Evolutionary conservation across 1,140 invertebrate genomes (phyloP).

Genomic region (Hetaerina americana): DNA sequence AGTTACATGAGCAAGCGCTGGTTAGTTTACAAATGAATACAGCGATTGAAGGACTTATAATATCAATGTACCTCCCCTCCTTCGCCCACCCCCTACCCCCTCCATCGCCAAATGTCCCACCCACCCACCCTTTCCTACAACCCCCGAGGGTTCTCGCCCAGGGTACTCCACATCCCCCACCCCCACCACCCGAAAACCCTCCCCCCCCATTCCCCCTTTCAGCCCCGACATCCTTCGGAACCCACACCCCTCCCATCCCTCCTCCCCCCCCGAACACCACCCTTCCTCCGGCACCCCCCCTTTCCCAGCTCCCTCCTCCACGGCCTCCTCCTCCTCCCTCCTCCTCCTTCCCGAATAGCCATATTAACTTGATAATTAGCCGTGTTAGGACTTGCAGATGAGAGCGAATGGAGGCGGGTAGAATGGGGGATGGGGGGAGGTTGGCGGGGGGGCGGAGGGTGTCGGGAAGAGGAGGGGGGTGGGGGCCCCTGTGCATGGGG

Average conservation of each 20-base stretch:
- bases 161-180: slow-evolving; percentile 20
- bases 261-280: slow-evolving; percentile 22
- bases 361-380: slow-evolving; percentile 83
- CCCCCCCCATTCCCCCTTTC: slow-evolving; percentile 21
- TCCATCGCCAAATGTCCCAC: slow-evolving; percentile 22
- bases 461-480: not conserved
- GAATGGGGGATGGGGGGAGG: not conserved
- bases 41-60: slow-evolving; percentile 61
- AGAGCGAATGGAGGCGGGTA: slow-evolving; percentile 28
- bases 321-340: slow-evolving; percentile 24
- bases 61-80: slow-evolving; percentile 43
- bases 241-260: slow-evolving; percentile 30
- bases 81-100: slow-evolving; percentile 31
- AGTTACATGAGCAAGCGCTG: slow-evolving; percentile 29
- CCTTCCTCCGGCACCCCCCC: not conserved
- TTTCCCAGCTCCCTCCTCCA: slow-evolving; percentile 16
- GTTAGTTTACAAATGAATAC: slow-evolving; percentile 60
- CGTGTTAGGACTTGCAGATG: slow-evolving; percentile 80
- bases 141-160: slow-evolving; percentile 6
- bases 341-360: slow-evolving; percentile 50
- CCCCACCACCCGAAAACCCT: slow-evolving; percentile 29
- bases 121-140: slow-evolving; percentile 16
- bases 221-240: slow-evolving; percentile 25
- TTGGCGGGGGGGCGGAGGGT: slow-evolving; percentile 11
- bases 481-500: not conserved